Base-by-base conservation (phyloP, 2,888 invertebrate species). In the Holacanthella duospinosa region DNA sequence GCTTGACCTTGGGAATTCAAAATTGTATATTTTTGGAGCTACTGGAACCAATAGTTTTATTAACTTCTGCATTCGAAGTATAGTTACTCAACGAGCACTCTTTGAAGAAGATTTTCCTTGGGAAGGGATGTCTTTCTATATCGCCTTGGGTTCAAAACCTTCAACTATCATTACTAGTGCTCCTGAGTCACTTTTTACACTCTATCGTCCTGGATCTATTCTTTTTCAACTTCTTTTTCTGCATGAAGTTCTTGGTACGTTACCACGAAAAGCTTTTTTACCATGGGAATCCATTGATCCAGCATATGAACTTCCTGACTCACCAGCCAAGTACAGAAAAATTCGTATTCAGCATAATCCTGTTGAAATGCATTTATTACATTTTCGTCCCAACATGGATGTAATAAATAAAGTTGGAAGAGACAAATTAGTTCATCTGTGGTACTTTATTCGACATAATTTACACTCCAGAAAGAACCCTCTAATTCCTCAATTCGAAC, bases 401-500 rank as follows among this genome's bases (percentile, higher is more conserved):
- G 56, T 70, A 55, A 66, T 74, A 2, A 66, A 71, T 2, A 57
- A 60, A 6, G 63, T 74, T 2, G 66, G 64, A 6, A 72, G 77
- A 43, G 76, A 80, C 0, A 80, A 82, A 29, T 80, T 87, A 73
- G 75, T 86, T 44, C 78, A 83, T 0, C 79, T 88, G 43, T 86
- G 84, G 83, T 85, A 83, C 76, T 90, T 89, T 75, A 78, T 87
- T 16, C 82, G 81, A 70, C 83, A 85, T 61, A 82, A 85, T 71
- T 82, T 84, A 75, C 78, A 81, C 56, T 81, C 82, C 36, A 82
- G 84, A 61, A 79, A 78, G 9, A 82, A 80, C 58, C 80, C 80
- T 73, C 78, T 89, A 12, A 86, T 89, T 75, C 86, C 86, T 16
- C 82, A 83, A 75, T 74, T 89, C 66, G 89, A 89, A 88, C 87